A percentile compares a stretch with the other conserved stretches of the same genome.
Conservation (phyloP, 2,797 vertebrate genomes). For the Dendrocincla tyrannina region DNA sequence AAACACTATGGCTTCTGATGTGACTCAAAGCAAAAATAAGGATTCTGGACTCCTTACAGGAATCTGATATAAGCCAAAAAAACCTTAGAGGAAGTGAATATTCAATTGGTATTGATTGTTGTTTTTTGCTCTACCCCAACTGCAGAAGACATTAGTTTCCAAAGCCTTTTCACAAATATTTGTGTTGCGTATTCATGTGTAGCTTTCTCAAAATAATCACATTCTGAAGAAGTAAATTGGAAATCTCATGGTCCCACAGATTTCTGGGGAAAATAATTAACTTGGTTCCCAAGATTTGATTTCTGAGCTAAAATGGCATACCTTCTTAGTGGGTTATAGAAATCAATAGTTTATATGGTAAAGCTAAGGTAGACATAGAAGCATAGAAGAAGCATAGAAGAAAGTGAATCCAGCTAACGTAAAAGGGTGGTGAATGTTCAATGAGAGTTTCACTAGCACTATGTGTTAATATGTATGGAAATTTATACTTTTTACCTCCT, state of each 20-base stretch:
- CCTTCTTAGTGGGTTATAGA: background rate
- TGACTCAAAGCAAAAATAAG: background rate
- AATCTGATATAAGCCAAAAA: background rate
- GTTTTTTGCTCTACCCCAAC: background rate
- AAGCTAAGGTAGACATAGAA: background rate
- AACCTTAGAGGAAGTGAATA: fast-evolving
- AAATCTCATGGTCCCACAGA: background rate
- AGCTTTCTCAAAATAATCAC: background rate
- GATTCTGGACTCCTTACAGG: background rate
- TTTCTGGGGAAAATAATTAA: background rate
- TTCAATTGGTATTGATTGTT: background rate
- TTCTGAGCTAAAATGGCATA: background rate
- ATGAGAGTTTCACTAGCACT: background rate
- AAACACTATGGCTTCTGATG: background rate
- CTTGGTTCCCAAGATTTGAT: background rate
- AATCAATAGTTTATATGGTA: background rate
- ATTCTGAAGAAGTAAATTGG: background rate
- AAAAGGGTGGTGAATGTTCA: background rate
- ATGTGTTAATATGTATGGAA: background rate
- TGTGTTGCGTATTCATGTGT: background rate
- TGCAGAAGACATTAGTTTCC: background rate
- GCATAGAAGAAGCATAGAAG: background rate
- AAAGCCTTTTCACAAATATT: background rate
- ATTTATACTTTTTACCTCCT: background rate
- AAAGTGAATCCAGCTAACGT: background rate